Evolutionary conservation across 2,888 invertebrate species (phyloP), one percentile per base, ranked within the genome.

Genomic region (Hirudinaria manillensis): DNA sequence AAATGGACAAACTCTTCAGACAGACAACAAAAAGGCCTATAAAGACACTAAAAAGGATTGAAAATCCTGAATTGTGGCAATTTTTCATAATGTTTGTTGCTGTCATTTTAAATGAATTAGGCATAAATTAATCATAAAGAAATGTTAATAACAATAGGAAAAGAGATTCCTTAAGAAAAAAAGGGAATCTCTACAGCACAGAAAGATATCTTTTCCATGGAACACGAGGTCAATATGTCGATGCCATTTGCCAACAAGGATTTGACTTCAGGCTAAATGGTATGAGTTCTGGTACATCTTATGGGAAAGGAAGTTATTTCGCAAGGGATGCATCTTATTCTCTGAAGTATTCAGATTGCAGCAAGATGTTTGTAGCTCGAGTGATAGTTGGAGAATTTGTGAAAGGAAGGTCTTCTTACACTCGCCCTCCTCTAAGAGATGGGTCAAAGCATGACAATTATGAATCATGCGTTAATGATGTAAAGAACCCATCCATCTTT

Each of bases 241-340:
- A 80, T 55, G 80, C 81, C 55, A 82, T 82, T 36, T 81, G 80
- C 76, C 77, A 78, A 51, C 81, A 82, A 72, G 82, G 82, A 13
- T 83, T 82, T 77, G 82, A 83, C 74, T 82, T 81, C 74, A 72
- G 83, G 7, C 77, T 82, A n/a, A 80, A 79, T 73, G 83, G 82
- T 29, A 77, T 76, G 21, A 75, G 77, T 56, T 53, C 61, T 29
- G 83, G 81, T n/a, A 79, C 80, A 1, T 72, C 74, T 29, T 80
- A 78, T 75, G 82, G 83, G 2, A 80, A 81, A 72, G 83, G 83
- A n/a, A 81, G 80, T 70, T 83, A 82, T 77, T 83, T 83, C 77
- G 80, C 81, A 0, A 77, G 77, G 10, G 78, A 79, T 72, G 80
- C 82, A 0, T 76, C 76, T 66, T 81, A 80, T 56, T 77, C 76